phyloP scores from a whole-genome alignment of 1,140 invertebrate species.

The Drosophila santomea region DNA sequence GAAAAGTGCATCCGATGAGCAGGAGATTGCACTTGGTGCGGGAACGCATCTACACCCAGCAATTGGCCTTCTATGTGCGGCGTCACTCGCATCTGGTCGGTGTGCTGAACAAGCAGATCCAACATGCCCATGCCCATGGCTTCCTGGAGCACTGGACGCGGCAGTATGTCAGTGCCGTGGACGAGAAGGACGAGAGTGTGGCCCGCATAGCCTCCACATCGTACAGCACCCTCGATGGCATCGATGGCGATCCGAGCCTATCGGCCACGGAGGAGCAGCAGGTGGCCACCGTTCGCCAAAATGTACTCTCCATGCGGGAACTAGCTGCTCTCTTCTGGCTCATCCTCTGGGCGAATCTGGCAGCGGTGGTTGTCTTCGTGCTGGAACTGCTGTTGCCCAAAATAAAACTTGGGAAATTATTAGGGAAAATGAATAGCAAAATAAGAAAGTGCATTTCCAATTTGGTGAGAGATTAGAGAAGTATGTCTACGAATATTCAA shows the following conservation, averaged over 20 bases:
- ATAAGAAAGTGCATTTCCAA: no score
- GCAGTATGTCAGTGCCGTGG: conserved; percentile 64
- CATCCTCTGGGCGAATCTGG: conserved; percentile 53
- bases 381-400: conserved; percentile 37
- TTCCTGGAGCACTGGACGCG: conserved; percentile 73
- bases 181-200: conserved; percentile 58
- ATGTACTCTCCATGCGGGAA: conserved; percentile 60
- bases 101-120: conserved; percentile 64
- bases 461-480: no score
- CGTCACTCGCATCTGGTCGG: conserved; percentile 65
- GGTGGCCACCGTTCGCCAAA: conserved; percentile 3
- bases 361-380: conserved; percentile 42
- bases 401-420: background rate
- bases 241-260: conserved; percentile 22
- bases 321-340: conserved; percentile 67
- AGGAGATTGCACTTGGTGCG: conserved; percentile 60
- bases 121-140: conserved; percentile 52
- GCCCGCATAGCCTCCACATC: conserved; percentile 35
- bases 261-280: conserved; percentile 20
- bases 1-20: conserved; percentile 67
- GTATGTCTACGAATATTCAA: no score
- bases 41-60: conserved; percentile 74
- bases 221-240: conserved; percentile 36
- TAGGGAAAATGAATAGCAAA: background rate
- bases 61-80: conserved; percentile 71